phyloP scores from a whole-genome alignment of 2,797 vertebrate genomes.

The Platyrinchus mystaceus region DNA sequence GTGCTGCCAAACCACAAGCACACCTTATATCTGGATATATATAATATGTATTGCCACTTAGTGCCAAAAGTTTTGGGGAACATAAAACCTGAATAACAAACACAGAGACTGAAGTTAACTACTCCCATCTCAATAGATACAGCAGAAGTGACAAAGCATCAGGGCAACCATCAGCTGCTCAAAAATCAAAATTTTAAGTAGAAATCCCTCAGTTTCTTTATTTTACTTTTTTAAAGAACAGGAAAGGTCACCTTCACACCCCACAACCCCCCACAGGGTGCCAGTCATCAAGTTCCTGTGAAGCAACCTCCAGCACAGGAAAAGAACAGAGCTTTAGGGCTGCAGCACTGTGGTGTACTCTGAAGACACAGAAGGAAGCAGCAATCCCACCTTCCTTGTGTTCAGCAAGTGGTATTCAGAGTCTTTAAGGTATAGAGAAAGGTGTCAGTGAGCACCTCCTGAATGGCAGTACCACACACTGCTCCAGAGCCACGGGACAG shows the following conservation, averaged over 20 bases:
- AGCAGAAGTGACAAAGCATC: background rate
- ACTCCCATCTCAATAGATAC: background rate
- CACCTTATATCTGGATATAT: background rate
- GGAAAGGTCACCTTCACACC: background rate
- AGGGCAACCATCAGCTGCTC: background rate
- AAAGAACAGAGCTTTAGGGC: background rate
- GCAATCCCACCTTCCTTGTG: background rate
- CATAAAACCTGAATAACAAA: background rate
- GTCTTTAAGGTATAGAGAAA: background rate
- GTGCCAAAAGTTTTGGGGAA: background rate
- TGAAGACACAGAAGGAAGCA: background rate
- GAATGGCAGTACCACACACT: background rate
- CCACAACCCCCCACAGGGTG: background rate
- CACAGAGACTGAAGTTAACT: background rate
- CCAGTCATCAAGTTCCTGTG: background rate
- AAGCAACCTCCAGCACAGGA: background rate
- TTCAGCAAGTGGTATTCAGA: background rate
- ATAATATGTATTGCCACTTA: background rate
- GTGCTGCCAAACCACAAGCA: conserved; percentile 13
- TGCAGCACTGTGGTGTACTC: background rate
- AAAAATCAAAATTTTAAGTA: background rate
- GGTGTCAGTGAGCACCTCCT: background rate
- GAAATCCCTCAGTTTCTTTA: background rate
- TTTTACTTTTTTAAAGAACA: background rate
- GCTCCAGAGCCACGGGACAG: background rate